Evolutionary conservation across 2,113 vertebrate genomes (phyloP), one percentile per base, ranked within the genome.

Genomic region (Hemichromis elongatus): DNA sequence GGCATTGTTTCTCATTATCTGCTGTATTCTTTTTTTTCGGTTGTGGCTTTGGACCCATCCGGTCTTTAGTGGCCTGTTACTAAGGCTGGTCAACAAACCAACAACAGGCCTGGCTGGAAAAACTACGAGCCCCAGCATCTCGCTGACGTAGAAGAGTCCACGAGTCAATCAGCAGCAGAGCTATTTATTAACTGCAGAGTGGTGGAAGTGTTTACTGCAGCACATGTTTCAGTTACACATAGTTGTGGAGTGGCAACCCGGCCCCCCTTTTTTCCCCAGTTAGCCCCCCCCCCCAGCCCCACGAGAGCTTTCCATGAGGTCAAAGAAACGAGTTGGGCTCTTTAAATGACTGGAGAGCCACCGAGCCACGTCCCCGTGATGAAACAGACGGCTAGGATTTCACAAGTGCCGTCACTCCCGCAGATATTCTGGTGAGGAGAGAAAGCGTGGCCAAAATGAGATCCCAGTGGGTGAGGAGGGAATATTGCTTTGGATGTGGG

Each of bases 231-330:
- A 53, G 85, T 86, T 93, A 86, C 92, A 87, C 92, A 92, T 89
- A 84, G 75, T 90, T 90, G 77, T 70, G 77, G 77, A 91, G 88
- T 50, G 81, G 70, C 52, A 40, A 10, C 12, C 80, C 78, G 24
- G 56, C 35, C 54, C 63, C 37, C 47, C 19, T 18, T 61, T 18
- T 77, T 59, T 83, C 59, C 56, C 85, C 78, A 83, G 63, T 79
- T 88, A 85, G 5, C 35, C 37, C 33, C 47, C 68, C 56, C 54
- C 56, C 57, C 5, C 42, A 40, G 78, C 47, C 88, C 63, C 24
- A 75, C 79, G 68, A 93, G 86, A 93, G 77, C 77, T 95, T 96
- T 96, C 95, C 95, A 96, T 96, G 93, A 96, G 93, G 95, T 95
- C 95, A 95, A 94, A 91, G 82, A 82, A 86, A 78, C 63, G 10